These are phyloP conservation scores for Hybognathus amarus DNA, from an alignment of 2,797 vertebrate species.

Conservation along the genomic window DNA sequence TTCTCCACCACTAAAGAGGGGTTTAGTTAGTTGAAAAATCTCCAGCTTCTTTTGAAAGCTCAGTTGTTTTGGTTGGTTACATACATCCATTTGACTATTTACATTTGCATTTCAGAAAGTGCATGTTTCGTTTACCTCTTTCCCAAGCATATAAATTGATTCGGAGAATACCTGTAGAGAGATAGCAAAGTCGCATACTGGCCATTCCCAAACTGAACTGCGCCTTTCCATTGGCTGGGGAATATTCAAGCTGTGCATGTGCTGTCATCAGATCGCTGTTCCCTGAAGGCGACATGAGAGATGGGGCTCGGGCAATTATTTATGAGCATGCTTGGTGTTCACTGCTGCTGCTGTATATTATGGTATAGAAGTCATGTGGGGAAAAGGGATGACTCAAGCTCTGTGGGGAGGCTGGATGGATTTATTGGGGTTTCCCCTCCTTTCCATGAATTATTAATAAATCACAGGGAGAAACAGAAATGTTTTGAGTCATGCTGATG, in stretches of 20 bases:
- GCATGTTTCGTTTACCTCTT: neutral
- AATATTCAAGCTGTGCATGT: slow-evolving; percentile 23
- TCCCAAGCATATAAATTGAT: neutral
- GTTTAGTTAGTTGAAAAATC: neutral
- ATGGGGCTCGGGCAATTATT: neutral
- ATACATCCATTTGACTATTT: neutral
- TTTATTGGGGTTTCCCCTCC: slow-evolving; percentile 42
- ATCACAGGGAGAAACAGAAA: slow-evolving; percentile 7
- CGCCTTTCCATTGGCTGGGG: neutral
- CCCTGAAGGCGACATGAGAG: neutral
- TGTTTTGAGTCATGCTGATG: neutral
- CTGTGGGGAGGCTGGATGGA: neutral
- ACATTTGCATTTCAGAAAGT: neutral
- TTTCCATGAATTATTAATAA: slow-evolving; percentile 21
- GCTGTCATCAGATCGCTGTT: neutral
- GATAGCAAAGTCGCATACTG: neutral
- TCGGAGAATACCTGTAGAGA: neutral
- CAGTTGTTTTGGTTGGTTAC: neutral
- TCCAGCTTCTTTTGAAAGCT: neutral
- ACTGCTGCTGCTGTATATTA: slow-evolving; percentile 20
- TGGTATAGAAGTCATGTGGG: slow-evolving; percentile 22
- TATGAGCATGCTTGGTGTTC: slow-evolving; percentile 20
- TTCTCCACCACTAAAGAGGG: neutral
- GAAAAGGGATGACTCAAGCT: slow-evolving; percentile 41
- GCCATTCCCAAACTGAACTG: neutral